Percentiles rank a stretch among this genome's conserved stretches.
Evolutionary conservation across 2,797 vertebrate genomes (phyloP).

Genomic region (Eospalax fontanierii): DNA sequence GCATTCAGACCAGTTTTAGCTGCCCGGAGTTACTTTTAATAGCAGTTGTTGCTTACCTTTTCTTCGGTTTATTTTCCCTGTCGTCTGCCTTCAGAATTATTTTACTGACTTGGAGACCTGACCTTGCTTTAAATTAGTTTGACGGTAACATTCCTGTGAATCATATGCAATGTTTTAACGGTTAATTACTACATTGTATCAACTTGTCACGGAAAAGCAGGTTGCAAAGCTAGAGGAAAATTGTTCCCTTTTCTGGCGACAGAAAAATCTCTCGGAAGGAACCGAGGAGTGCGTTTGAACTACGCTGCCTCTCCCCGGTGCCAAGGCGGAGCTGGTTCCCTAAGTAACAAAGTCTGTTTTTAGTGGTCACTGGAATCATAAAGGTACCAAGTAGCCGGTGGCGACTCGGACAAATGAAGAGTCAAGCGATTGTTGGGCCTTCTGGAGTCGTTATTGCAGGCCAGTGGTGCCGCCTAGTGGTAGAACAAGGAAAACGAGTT

Average conservation of each 20-base stretch:
- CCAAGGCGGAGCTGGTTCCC: conserved; percentile 6
- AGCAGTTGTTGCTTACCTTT: conserved; percentile 76
- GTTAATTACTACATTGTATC: conserved; percentile 77
- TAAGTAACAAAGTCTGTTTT: conserved; percentile 34
- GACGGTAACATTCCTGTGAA: conserved; percentile 66
- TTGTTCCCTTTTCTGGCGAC: conserved; percentile 31
- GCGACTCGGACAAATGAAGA: conserved; percentile 53
- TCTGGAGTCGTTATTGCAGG: neutral
- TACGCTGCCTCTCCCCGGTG: neutral
- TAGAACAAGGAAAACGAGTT: conserved; percentile 44
- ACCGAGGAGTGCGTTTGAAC: neutral
- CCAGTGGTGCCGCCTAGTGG: conserved; percentile 80
- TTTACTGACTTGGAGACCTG: conserved; percentile 70
- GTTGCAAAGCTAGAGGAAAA: conserved; percentile 55
- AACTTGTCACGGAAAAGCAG: conserved; percentile 73
- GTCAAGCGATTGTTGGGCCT: too few relatives aligned
- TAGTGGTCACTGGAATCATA: conserved; percentile 23
- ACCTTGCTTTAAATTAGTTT: conserved; percentile 83
- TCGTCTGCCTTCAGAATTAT: conserved; percentile 63
- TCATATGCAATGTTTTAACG: conserved; percentile 70
- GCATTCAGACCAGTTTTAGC: conserved; percentile 58
- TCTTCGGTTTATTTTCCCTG: conserved; percentile 66
- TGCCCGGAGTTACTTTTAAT: conserved; percentile 79
- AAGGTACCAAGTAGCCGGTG: conserved; percentile 19
- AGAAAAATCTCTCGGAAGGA: conserved; percentile 62